Evolutionary conservation across 1,140 invertebrate species (phyloP), one percentile per base, ranked within the genome.

Genomic region (Drosophila mayri): DNA sequence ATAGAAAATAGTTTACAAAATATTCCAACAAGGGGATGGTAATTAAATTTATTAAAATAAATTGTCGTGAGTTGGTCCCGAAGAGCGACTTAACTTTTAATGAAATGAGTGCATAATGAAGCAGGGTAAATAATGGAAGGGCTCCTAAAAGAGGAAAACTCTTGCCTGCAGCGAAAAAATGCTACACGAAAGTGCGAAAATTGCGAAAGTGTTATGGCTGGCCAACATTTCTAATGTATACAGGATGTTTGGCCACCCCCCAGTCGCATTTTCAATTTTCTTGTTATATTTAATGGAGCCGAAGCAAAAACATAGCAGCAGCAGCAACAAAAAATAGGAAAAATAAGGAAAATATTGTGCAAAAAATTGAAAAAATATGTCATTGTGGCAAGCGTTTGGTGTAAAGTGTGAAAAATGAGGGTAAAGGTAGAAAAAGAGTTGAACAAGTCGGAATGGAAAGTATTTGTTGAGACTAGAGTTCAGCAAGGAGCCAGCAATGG

Each of bases 21-120:
- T 77, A 67, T 35, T 4, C 20, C 35, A 11, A 28, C 54, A 41
- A 30, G 62, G 20, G 44, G 9, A 20, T 50, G 62, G 66, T 86
- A 88, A 86, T 86, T 83, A 79, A 88, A 88, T 88, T 83, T 83
- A 86, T 86, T 86, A 77, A 86, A 86, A 88, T 86, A 86, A 86
- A 86, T 83, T 86, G 83, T 30, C 28, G 28, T 30, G 28, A 7
- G 28, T 30, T 30, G 28, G 28, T 62, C 76, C 40, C 59, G 46
- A 65, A 67, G 62, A 65, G 67, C 49, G 30, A 70, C 66, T 72
- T 87, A 88, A 88, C 65, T 72, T 83, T 83, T 83, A 83, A 76
- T 88, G 79, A 64, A 83, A 76, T 71, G 76, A 54, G 43, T 81
- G 57, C 46, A 66, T 81, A 83, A 65, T 76, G 71, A 59, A 76